These are phyloP conservation scores for Meriones unguiculatus DNA, from an alignment of 2,113 vertebrate genomes.

Conservation along the genomic window DNA sequence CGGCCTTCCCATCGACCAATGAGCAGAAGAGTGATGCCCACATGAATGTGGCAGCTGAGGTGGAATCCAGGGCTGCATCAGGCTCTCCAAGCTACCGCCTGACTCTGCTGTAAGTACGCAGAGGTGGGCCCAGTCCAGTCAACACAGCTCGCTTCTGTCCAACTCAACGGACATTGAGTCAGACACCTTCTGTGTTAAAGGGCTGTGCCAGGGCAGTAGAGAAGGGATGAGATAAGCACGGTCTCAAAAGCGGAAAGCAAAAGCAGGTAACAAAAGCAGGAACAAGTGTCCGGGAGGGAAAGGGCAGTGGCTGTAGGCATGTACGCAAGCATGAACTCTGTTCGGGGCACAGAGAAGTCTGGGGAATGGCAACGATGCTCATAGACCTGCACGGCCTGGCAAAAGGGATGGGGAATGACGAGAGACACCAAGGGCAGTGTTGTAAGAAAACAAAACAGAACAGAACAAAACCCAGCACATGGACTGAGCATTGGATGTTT, in stretches of 20 bases:
- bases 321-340: fast-evolving
- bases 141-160: not conserved
- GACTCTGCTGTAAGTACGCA: not conserved
- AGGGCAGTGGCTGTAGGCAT: too few relatives aligned
- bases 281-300: not conserved
- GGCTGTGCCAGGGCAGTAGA: not conserved
- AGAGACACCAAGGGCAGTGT: not conserved
- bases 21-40: fast-evolving
- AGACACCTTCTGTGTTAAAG: not conserved
- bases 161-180: not conserved
- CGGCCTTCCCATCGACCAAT: not conserved
- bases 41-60: not conserved
- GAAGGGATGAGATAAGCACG: not conserved
- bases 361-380: not conserved
- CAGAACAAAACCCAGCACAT: too few relatives aligned
- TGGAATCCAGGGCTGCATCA: not conserved
- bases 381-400: not conserved
- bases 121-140: not conserved
- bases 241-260: not conserved
- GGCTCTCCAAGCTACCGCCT: not conserved
- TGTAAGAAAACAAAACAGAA: not conserved
- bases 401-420: not conserved
- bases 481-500: not conserved
- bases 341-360: not conserved
- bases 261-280: not conserved